A percentile compares a stretch with the other conserved stretches of the same genome.
Conservation (phyloP, 2,113 vertebrate genomes). For the Mus spicilegus region DNA sequence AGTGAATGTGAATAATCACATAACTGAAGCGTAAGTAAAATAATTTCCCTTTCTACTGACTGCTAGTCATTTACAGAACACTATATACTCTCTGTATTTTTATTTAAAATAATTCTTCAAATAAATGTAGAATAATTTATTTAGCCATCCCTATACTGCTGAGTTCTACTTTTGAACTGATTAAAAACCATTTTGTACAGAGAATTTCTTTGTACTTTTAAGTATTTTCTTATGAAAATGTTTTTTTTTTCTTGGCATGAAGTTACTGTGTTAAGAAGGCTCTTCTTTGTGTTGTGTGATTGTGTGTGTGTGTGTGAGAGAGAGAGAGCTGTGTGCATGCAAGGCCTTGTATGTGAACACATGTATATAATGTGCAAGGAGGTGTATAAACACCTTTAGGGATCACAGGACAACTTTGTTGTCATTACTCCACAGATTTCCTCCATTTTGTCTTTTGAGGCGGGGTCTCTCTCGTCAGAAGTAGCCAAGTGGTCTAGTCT, state of each 20-base stretch:
- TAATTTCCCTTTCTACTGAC: constrained; percentile 45
- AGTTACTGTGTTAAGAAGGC: background rate
- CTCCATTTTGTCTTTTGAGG: background rate
- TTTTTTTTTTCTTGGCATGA: constrained; percentile 8
- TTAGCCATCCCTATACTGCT: constrained; percentile 38
- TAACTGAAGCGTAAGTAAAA: background rate
- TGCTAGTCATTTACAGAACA: background rate
- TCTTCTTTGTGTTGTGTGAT: background rate
- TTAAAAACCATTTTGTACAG: constrained; percentile 52
- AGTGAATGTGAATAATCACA: background rate
- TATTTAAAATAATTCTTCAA: constrained; percentile 63
- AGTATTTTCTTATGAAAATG: constrained; percentile 49
- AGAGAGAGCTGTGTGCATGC: background rate
- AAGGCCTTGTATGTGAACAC: background rate
- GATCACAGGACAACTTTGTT: background rate
- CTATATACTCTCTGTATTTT: constrained; percentile 30
- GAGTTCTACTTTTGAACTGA: constrained; percentile 48
- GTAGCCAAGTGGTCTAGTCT: background rate
- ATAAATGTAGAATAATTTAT: constrained; percentile 54
- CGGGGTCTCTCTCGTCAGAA: background rate
- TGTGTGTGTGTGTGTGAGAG: background rate
- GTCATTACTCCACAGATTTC: background rate
- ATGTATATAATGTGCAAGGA: background rate
- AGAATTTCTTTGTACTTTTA: constrained; percentile 13
- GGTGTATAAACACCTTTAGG: background rate